Percentiles rank a stretch among this genome's conserved stretches.
Conservation (phyloP, 2,888 invertebrate species). For the Lasioglossum pauxillum region DNA sequence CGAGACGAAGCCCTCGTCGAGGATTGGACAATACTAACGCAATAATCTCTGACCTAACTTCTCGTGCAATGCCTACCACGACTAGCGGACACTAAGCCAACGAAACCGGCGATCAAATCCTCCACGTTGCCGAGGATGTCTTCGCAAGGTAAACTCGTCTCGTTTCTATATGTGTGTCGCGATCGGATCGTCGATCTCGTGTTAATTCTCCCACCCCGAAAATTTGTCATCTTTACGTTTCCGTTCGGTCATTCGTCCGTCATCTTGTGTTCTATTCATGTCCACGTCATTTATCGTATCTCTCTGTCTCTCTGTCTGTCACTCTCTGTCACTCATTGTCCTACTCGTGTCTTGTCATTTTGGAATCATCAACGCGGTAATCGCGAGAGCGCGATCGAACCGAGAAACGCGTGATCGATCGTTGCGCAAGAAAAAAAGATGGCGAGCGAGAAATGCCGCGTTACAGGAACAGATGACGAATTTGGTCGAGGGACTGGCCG, state of each 20-base stretch:
- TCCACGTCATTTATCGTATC: conserved; percentile 2
- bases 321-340: not conserved
- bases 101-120: conserved; percentile 98
- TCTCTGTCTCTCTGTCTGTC: not conserved
- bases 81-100: conserved; percentile 96
- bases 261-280: conserved; percentile 3
- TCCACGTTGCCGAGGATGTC: conserved; percentile 97
- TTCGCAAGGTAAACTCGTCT: conserved; percentile 92
- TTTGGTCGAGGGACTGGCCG: not conserved
- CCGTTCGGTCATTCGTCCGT: conserved; percentile 47
- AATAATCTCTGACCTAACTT: conserved; percentile 75
- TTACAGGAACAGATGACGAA: not conserved
- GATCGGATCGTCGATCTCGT: conserved; percentile 17
- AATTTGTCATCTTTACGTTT: conserved; percentile 18
- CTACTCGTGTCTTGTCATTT: not conserved
- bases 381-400: not conserved
- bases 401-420: conserved; percentile 11
- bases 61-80: conserved; percentile 79
- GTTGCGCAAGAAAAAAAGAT: not conserved
- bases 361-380: not conserved
- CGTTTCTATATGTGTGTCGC: conserved; percentile 46
- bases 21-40: conserved; percentile 62
- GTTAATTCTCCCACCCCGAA: not conserved
- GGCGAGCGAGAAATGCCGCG: not conserved
- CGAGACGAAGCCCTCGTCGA: conserved; percentile 17